A percentile compares a stretch with the other conserved stretches of the same genome.
Evolutionary conservation across 2,113 vertebrate genomes (phyloP).

Genomic region (Ciconia maguari): DNA sequence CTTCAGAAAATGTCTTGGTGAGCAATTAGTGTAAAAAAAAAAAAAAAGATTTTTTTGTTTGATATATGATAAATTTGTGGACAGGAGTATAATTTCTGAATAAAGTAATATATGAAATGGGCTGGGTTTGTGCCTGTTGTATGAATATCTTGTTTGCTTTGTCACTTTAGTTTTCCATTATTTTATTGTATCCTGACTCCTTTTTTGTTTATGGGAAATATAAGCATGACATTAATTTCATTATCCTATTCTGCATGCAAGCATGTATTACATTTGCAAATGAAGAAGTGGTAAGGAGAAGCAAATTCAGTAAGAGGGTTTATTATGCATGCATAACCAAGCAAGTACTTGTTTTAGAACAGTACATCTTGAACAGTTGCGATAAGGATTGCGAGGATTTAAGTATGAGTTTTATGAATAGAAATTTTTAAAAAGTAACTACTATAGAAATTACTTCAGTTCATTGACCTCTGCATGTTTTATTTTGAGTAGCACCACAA

Average conservation of each 20-base stretch:
- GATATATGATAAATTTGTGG: neutral
- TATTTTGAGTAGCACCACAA: neutral
- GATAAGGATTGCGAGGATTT: conserved; percentile 47
- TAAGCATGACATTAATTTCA: conserved; percentile 42
- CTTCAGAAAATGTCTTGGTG: neutral
- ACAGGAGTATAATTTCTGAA: neutral
- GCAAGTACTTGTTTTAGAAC: conserved; percentile 19
- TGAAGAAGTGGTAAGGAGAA: conserved; percentile 31
- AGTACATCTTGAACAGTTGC: conserved; percentile 46
- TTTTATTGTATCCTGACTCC: conserved; percentile 21
- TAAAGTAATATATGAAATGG: neutral
- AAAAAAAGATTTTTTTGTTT: neutral
- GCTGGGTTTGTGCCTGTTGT: neutral
- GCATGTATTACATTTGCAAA: conserved; percentile 5
- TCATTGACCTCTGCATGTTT: neutral
- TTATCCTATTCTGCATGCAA: conserved; percentile 45
- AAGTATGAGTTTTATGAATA: conserved; percentile 49
- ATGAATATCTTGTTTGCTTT: neutral
- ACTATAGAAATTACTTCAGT: conserved; percentile 31
- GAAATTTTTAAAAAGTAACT: conserved; percentile 22
- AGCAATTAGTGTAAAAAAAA: neutral
- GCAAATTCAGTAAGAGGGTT: neutral
- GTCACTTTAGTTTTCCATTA: conserved; percentile 35
- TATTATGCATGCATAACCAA: conserved; percentile 44
- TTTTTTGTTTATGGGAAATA: conserved; percentile 28